Conservation (phyloP, 2,113 vertebrate genomes). For the Nyctibius bracteatus region DNA sequence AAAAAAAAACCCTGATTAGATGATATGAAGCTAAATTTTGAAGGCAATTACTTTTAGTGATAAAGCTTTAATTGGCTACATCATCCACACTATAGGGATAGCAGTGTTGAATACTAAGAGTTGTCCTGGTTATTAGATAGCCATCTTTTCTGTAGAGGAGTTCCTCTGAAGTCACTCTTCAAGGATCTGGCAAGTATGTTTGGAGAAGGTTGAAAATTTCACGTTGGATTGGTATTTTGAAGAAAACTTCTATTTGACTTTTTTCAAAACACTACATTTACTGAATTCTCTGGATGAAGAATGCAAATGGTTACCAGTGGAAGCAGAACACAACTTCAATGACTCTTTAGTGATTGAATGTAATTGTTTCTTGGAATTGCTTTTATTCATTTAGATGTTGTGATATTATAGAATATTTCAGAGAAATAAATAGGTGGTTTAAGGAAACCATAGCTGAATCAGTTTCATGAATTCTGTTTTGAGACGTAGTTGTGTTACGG, state of each 20-base stretch:
- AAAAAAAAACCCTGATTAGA: not conserved
- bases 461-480: not conserved
- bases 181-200: not conserved
- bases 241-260: not conserved
- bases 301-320: not conserved
- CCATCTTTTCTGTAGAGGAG: not conserved
- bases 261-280: not conserved
- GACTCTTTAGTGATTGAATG: not conserved
- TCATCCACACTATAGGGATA: not conserved
- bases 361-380: not conserved
- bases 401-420: not conserved
- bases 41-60: not conserved
- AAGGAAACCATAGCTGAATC: not conserved
- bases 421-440: not conserved
- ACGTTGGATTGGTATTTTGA: not conserved
- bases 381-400: not conserved
- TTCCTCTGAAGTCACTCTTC: not conserved
- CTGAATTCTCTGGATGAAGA: not conserved
- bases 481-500: not conserved
- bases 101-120: not conserved
- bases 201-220: not conserved
- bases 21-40: not conserved
- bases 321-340: not conserved
- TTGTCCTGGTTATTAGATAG: not conserved
- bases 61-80: not conserved